Conservation (phyloP, 1,140 invertebrate genomes). For the Laupala kohalensis region DNA sequence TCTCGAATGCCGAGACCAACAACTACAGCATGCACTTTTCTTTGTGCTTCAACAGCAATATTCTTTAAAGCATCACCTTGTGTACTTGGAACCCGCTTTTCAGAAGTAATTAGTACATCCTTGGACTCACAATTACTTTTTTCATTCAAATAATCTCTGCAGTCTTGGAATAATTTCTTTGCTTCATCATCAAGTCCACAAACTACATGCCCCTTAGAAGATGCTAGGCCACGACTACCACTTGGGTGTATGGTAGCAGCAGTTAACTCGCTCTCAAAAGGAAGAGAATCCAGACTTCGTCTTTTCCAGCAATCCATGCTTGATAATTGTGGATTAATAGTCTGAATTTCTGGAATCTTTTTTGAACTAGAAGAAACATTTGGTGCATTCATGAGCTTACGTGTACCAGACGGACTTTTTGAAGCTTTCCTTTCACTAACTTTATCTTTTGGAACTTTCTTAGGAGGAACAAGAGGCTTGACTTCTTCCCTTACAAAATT, state of each 20-base stretch:
- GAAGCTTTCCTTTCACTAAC: neutral
- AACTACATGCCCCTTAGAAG: too few relatives aligned
- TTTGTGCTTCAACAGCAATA: slow-evolving; percentile 20
- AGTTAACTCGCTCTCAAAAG: slow-evolving; percentile 1
- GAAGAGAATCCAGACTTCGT: slow-evolving; percentile 9
- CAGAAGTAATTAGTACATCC: neutral
- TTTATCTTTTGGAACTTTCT: slow-evolving; percentile 2
- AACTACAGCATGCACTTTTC: slow-evolving; percentile 21
- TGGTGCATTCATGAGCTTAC: neutral
- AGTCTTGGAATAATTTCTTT: neutral
- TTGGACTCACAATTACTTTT: neutral
- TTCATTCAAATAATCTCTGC: neutral
- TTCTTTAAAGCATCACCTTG: slow-evolving; percentile 14
- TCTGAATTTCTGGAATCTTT: neutral
- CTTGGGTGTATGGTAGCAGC: neutral
- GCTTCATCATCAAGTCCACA: neutral
- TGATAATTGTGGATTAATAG: neutral
- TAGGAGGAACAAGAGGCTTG: neutral
- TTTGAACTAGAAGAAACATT: neutral
- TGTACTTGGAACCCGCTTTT: slow-evolving; percentile 7
- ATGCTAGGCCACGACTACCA: neutral
- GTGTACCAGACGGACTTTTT: neutral
- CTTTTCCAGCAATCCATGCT: neutral
- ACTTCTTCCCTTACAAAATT: neutral
- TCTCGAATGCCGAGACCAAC: slow-evolving; percentile 26